Evolutionary conservation across 2,888 invertebrate species (phyloP).

Genomic region (Hemithea aestivaria): DNA sequence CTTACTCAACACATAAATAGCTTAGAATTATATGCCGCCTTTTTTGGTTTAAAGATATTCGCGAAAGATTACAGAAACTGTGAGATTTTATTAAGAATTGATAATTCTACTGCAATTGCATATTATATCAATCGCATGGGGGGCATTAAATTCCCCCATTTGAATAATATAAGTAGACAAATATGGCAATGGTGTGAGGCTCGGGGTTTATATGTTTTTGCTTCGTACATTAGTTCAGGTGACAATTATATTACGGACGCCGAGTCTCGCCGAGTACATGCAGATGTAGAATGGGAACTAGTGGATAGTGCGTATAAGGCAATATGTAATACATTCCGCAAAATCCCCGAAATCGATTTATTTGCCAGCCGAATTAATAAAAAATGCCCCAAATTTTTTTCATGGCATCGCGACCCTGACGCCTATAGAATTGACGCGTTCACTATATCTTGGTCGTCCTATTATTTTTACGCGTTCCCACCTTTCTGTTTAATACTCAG

Average conservation of each 20-base stretch:
- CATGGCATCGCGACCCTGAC: conserved; percentile 21
- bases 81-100: conserved; percentile 5
- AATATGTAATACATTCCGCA: conserved; percentile 12
- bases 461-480: too few species aligned
- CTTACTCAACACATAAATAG: conserved; percentile 7
- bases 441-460: conserved; percentile 4
- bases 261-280: conserved; percentile 13
- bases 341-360: conserved; percentile 19
- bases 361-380: conserved; percentile 20
- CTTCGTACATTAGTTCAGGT: too few species aligned
- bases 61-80: not conserved
- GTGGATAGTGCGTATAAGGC: conserved; percentile 7
- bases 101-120: conserved; percentile 1
- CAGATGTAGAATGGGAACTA: conserved; percentile 21
- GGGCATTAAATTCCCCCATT: conserved; percentile 1
- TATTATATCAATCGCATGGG: conserved; percentile 7
- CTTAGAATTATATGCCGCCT: conserved; percentile 9
- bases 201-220: not conserved
- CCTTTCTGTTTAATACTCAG: too few species aligned
- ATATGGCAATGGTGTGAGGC: conserved; percentile 11
- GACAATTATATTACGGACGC: conserved; percentile 14
- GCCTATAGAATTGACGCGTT: conserved; percentile 19
- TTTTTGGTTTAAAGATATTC: conserved; percentile 11
- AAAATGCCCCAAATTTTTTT: conserved; percentile 20
- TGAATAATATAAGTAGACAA: too few species aligned